These are phyloP conservation scores for Anarhynchus alexandrinus DNA, from an alignment of 2,113 vertebrate species.

Conservation along the genomic window DNA sequence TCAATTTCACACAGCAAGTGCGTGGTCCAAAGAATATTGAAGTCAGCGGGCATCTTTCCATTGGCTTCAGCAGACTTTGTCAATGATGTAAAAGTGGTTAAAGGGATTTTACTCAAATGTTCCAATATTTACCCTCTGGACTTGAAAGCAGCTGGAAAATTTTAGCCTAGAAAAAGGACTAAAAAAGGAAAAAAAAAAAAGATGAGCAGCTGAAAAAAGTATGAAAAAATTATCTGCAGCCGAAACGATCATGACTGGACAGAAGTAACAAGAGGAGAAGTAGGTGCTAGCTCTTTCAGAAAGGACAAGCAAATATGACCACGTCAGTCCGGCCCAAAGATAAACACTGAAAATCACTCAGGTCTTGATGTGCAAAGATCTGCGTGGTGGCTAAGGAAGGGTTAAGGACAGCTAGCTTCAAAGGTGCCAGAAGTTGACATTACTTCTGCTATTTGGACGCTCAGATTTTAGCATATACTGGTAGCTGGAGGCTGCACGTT, in stretches of 20 bases:
- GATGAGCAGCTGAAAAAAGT: background rate
- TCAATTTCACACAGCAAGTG: background rate
- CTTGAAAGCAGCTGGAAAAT: background rate
- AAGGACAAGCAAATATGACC: background rate
- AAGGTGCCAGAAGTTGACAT: background rate
- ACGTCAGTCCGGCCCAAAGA: background rate
- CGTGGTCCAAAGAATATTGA: background rate
- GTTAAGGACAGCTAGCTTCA: background rate
- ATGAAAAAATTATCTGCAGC: background rate
- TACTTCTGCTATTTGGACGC: background rate
- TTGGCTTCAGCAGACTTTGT: background rate
- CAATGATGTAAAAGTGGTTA: constrained; percentile 6
- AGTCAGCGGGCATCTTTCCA: background rate
- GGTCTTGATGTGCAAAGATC: background rate
- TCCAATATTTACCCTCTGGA: background rate
- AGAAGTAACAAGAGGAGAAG: background rate
- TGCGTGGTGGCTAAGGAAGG: background rate
- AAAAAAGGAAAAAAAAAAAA: background rate
- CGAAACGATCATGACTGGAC: background rate
- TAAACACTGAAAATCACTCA: background rate
- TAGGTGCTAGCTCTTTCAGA: background rate
- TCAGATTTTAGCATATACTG: background rate
- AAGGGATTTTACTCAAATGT: constrained; percentile 14
- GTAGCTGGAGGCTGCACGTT: background rate
- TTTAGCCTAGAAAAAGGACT: background rate